Evolutionary conservation across 2,113 vertebrate species (phyloP).

Genomic region (Gnathonemus echidnorhynchus): DNA sequence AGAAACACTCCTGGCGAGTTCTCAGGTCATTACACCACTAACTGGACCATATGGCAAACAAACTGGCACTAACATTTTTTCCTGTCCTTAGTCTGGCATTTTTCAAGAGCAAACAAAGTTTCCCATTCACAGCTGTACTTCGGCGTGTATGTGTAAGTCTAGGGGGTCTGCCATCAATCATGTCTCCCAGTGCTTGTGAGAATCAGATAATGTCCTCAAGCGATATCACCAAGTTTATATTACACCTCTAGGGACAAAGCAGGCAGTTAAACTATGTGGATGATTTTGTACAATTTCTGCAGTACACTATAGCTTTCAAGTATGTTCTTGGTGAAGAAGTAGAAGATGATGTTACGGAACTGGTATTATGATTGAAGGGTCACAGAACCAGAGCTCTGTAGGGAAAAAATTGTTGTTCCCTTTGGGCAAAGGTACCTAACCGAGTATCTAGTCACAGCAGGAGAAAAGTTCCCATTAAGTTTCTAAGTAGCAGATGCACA

Average conservation of each 20-base stretch:
- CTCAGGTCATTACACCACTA: constrained; percentile 61
- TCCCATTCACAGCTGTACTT: constrained; percentile 32
- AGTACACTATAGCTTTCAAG: no score
- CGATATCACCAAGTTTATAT: neutral
- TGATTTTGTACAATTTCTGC: neutral
- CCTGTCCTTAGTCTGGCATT: neutral
- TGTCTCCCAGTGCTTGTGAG: neutral
- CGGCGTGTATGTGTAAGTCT: neutral
- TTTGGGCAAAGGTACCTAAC: neutral
- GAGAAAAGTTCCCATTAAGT: neutral
- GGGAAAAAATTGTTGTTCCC: neutral
- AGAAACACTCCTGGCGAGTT: constrained; percentile 38
- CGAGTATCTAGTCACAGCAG: neutral
- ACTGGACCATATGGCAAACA: constrained; percentile 68
- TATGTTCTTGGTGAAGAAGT: neutral
- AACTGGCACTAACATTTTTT: constrained; percentile 57
- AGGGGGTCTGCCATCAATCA: neutral
- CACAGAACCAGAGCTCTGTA: neutral
- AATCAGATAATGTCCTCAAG: neutral
- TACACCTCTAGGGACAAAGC: neutral
- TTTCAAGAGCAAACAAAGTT: constrained; percentile 30
- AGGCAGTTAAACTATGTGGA: neutral
- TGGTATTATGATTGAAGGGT: neutral
- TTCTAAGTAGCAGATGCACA: neutral
- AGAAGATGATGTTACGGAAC: neutral